Conservation (phyloP, 1,140 invertebrate genomes). For the Drosophila biarmipes region DNA sequence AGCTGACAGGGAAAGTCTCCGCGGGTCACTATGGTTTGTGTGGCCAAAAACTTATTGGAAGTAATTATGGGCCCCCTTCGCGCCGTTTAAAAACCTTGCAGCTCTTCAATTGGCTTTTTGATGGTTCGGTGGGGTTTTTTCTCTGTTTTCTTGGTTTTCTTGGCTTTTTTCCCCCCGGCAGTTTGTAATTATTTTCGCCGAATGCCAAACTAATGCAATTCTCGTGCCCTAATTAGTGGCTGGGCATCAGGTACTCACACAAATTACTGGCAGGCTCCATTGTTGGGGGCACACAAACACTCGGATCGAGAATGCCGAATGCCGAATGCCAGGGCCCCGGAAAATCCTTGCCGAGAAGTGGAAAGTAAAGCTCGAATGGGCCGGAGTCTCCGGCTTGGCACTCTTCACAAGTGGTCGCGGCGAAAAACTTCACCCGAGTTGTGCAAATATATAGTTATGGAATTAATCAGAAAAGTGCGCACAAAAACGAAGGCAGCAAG, state of each 20-base stretch:
- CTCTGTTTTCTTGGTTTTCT: not conserved
- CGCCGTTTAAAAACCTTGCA: slow-evolving; percentile 24
- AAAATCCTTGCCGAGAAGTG: slow-evolving; percentile 51
- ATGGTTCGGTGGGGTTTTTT: not conserved
- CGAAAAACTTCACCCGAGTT: slow-evolving; percentile 64
- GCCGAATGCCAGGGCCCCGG: not conserved
- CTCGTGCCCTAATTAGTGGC: slow-evolving; percentile 63
- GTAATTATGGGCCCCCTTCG: slow-evolving; percentile 51
- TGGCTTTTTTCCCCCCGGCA: slow-evolving; percentile 4
- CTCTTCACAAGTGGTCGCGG: slow-evolving; percentile 41
- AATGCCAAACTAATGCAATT: slow-evolving; percentile 70
- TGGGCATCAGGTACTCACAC: slow-evolving; percentile 30
- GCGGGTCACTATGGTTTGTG: slow-evolving; percentile 11
- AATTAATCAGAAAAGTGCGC: slow-evolving; percentile 78
- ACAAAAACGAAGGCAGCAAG: slow-evolving; percentile 39
- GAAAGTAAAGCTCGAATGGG: slow-evolving; percentile 51
- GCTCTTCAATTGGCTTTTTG: slow-evolving; percentile 37
- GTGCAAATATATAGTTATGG: slow-evolving; percentile 74
- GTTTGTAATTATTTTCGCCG: slow-evolving; percentile 54
- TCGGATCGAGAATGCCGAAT: slow-evolving; percentile 53
- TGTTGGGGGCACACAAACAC: slow-evolving; percentile 50
- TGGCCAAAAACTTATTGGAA: slow-evolving; percentile 63
- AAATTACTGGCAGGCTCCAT: slow-evolving; percentile 58
- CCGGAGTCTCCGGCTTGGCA: slow-evolving; percentile 16
- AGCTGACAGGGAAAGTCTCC: slow-evolving; percentile 67